phyloP scores from a whole-genome alignment of 2,888 invertebrate genomes.

The Eupeodes latifasciatus region DNA sequence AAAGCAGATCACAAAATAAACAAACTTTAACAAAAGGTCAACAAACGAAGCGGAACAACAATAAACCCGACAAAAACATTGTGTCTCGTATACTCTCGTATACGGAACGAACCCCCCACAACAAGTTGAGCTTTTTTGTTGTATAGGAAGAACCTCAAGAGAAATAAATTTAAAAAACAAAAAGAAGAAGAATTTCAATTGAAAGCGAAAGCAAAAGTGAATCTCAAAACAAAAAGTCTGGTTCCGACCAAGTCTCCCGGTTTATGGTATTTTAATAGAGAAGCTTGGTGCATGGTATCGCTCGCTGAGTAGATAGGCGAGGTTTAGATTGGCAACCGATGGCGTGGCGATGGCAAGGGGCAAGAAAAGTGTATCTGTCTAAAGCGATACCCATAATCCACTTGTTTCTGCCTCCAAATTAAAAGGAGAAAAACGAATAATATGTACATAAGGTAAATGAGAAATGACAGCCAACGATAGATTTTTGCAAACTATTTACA shows the following conservation, averaged over 20 bases:
- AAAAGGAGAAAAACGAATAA: slow-evolving; percentile 10
- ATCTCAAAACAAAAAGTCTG: slow-evolving; percentile 25
- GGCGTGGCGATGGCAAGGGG: neutral
- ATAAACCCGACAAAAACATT: slow-evolving; percentile 53
- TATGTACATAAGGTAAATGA: neutral
- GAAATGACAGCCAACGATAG: neutral
- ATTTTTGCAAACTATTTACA: neutral
- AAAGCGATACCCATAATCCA: neutral
- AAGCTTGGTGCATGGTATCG: neutral
- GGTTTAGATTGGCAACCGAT: neutral
- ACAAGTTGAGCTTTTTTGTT: neutral
- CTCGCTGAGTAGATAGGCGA: neutral
- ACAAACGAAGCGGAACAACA: slow-evolving; percentile 67
- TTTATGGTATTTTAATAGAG: neutral
- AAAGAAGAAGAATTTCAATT: slow-evolving; percentile 34
- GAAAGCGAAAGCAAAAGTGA: slow-evolving; percentile 53
- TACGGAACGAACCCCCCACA: slow-evolving; percentile 15
- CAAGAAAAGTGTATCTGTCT: slow-evolving; percentile 25
- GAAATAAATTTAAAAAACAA: neutral
- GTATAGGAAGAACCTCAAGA: slow-evolving; percentile 7
- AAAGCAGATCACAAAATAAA: slow-evolving; percentile 60
- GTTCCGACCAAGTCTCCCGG: neutral
- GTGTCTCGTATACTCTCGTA: neutral
- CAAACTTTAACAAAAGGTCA: slow-evolving; percentile 56
- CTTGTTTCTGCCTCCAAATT: slow-evolving; percentile 32